Evolutionary conservation across 2,797 vertebrate genomes (phyloP), one percentile per base, ranked within the genome.

Genomic region (Chaenodraco wilsoni): DNA sequence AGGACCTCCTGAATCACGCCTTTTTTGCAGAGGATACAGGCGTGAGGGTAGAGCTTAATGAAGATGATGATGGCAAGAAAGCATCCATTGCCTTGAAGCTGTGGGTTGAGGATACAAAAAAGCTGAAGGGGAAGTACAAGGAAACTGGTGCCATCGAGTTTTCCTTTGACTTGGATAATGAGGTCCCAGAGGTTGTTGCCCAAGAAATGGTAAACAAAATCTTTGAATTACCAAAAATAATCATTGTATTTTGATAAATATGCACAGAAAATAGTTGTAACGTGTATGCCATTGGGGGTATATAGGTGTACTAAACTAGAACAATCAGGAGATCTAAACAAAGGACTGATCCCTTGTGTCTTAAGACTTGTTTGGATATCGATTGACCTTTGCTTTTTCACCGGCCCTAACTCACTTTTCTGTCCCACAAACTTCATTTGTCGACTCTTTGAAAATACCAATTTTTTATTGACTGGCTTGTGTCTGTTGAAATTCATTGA

Each of bases 21-120:
- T 99, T 98, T 94, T 99, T 99, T 83, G 98, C 98, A 7, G 98
- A 99, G 92, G 98, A 99, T 91, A 99, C 98, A 1, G 98, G 98
- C 2, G 97, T 99, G 88, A 94, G 98, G 89, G 98, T 99, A 84
- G 98, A 99, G 93, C 96, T 99, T 64, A 98, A 98, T 0, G 98
- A 99, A 89, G 98, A 99, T 81, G 98, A 99, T 67, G 96, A 99
- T 64, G 96, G 98, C 80, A 94, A 95, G 82, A 99, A 99, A 91
- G 93, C 95, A 9, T 95, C 96, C 65, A 99, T 99, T 61, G 98
- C 96, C 69, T 94, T 99, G 81, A 96, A 98, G 92, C 95, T 99
- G 82, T 99, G 98, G 97, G 97, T 99, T 11, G 98, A 99, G 93
- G 98, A 99, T 89, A 93, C 97, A 70, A 98, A 98, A 92, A 99